Evolutionary conservation across 2,113 vertebrate genomes (phyloP).

Genomic region (Nestor notabilis): DNA sequence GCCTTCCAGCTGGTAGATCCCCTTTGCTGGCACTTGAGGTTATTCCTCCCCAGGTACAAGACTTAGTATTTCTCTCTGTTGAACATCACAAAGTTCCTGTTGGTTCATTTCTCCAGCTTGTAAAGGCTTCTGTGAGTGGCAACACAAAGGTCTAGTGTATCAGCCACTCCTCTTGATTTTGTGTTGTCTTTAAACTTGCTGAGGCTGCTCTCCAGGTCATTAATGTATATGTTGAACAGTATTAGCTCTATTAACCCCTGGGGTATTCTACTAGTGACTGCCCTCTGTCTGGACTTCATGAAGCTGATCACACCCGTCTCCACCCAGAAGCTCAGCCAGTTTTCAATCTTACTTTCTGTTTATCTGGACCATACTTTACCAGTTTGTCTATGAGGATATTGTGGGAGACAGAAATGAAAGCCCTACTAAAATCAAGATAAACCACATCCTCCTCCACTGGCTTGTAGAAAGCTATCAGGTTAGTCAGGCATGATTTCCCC

Average conservation of each 20-base stretch:
- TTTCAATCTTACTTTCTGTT: background rate
- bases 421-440: background rate
- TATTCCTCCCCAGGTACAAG: background rate
- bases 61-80: background rate
- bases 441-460: background rate
- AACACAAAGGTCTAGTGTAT: background rate
- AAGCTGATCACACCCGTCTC: background rate
- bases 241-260: background rate
- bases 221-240: background rate
- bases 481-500: background rate
- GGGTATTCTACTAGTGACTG: background rate
- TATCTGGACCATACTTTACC: background rate
- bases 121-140: background rate
- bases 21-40: background rate
- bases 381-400: background rate
- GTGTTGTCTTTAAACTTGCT: background rate
- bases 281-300: background rate
- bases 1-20: background rate
- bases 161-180: background rate
- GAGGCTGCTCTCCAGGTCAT: background rate
- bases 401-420: background rate
- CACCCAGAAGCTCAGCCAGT: background rate
- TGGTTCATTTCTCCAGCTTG: background rate
- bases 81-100: background rate
- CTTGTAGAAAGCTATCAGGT: background rate